Conservation (phyloP, 2,888 invertebrate genomes). For the Buathra laborator region DNA sequence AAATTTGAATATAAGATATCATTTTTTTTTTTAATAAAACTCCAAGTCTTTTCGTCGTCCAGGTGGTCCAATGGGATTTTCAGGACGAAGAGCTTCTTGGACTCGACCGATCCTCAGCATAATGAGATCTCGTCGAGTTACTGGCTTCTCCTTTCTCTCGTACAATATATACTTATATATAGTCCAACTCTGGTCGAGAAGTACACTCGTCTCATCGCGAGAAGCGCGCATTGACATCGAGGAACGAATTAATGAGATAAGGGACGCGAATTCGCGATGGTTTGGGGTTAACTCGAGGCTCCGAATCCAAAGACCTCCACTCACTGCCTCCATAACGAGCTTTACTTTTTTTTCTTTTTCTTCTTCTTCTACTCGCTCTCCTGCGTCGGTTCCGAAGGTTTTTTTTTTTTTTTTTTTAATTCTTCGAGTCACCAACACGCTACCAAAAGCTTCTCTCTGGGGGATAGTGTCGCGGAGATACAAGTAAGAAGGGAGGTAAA, state of each 20-base stretch:
- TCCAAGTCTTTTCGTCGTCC: not conserved
- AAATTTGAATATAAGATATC: not conserved
- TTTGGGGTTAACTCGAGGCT: conserved; percentile 22
- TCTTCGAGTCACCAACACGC: conserved; percentile 34
- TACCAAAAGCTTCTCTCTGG: conserved; percentile 33
- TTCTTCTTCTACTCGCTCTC: conserved; percentile 23
- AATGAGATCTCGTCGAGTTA: conserved; percentile 82
- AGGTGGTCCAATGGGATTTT: conserved; percentile 73
- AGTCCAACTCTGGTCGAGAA: conserved; percentile 38
- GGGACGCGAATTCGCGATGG: conserved; percentile 40
- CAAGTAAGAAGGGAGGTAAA: conserved; percentile 38
- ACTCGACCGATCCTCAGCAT: conserved; percentile 73
- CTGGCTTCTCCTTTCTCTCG: conserved; percentile 59
- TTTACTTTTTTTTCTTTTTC: conserved; percentile 40
- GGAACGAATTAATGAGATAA: conserved; percentile 77
- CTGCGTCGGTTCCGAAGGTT: conserved; percentile 29
- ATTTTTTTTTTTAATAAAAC: not conserved
- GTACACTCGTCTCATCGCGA: conserved; percentile 45
- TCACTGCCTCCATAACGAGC: conserved; percentile 37
- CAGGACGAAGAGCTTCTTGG: conserved; percentile 42
- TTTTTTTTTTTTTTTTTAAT: conserved; percentile 11
- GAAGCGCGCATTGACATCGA: conserved; percentile 70
- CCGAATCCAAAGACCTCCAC: conserved; percentile 23
- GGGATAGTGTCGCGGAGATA: conserved; percentile 53
- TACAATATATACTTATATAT: not conserved